Evolutionary conservation across 2,888 invertebrate species (phyloP), one percentile per base, ranked within the genome.

Genomic region (Tricholauxania praeusta): DNA sequence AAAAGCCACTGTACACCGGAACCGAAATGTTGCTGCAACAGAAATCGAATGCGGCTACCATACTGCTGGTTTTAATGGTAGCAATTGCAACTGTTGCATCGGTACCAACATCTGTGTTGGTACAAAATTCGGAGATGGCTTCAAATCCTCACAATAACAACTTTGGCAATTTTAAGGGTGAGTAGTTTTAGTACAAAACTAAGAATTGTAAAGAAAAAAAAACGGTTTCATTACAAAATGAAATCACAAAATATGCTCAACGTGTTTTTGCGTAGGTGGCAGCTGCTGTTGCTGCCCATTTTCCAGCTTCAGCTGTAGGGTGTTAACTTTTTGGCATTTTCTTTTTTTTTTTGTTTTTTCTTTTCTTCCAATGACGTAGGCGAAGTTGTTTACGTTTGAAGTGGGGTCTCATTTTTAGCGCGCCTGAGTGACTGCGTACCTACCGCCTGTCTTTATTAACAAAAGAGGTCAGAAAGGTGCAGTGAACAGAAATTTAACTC

Each of bases 51-150:
- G 66, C 55, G 28, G 72, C 57, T 12, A 73, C 72, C 69, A 63
- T 74, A 52, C 62, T 77, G 72, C 70, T 78, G 70, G 71, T 73
- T 59, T 59, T 84, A 72, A 71, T 80, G n/a, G 70, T 83, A 76
- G 76, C 82, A 76, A 66, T 85, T 77, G 79, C 79, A 73, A 79
- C 79, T 77, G 83, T 80, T 77, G 81, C 80, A 77, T 85, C 87
- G 52, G 85, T 87, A 76, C 87, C 87, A 75, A 83, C 87, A 76
- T 87, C 87, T 74, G 86, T 87, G 68, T 77, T 87, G 69, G 87
- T 85, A 75, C 86, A 86, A 77, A 84, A 86, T 72, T 82, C 85
- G 7, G 86, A 87, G 78, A 78, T 86, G 28, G 79, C 82, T 32
- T 80, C 85, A 71, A 85, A 82, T 80, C 76, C 59, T 17, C 63